phyloP scores from a whole-genome alignment of 1,140 invertebrate genomes.

The Ostrea denselamellosa region DNA sequence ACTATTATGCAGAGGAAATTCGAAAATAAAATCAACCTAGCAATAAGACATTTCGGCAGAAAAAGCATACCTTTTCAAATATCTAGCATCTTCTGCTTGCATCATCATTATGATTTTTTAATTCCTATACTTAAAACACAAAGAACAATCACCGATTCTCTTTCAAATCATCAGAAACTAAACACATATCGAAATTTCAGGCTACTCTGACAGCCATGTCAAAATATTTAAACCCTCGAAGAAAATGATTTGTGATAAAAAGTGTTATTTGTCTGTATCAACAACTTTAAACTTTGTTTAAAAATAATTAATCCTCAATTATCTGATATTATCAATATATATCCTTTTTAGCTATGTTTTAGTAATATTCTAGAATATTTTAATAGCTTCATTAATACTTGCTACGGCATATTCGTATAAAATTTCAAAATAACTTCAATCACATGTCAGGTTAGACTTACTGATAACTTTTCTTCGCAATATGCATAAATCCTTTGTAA shows the following conservation, averaged over 20 bases:
- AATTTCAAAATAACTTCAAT: too few relatives aligned
- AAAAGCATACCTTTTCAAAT: slow-evolving; percentile 69
- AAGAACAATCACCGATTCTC: not conserved
- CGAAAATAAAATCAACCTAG: not conserved
- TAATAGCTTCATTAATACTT: too few relatives aligned
- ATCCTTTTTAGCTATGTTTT: too few relatives aligned
- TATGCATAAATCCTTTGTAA: too few relatives aligned
- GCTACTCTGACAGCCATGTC: slow-evolving; percentile 21
- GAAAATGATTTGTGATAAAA: not conserved
- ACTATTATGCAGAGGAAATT: not conserved
- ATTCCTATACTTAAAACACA: not conserved
- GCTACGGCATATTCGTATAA: too few relatives aligned
- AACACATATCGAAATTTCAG: slow-evolving; percentile 25
- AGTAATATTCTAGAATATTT: too few relatives aligned
- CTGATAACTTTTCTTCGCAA: too few relatives aligned
- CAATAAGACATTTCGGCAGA: slow-evolving; percentile 16
- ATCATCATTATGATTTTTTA: slow-evolving; percentile 46
- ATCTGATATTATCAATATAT: too few relatives aligned
- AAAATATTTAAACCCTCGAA: slow-evolving; percentile 50
- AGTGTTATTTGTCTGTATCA: too few relatives aligned
- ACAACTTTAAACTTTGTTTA: too few relatives aligned
- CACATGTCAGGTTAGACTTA: too few relatives aligned
- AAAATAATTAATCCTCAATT: too few relatives aligned
- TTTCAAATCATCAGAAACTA: not conserved
- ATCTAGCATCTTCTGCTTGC: slow-evolving; percentile 73